phyloP scores from a whole-genome alignment of 2,797 vertebrate species.

The Spheniscus humboldti region DNA sequence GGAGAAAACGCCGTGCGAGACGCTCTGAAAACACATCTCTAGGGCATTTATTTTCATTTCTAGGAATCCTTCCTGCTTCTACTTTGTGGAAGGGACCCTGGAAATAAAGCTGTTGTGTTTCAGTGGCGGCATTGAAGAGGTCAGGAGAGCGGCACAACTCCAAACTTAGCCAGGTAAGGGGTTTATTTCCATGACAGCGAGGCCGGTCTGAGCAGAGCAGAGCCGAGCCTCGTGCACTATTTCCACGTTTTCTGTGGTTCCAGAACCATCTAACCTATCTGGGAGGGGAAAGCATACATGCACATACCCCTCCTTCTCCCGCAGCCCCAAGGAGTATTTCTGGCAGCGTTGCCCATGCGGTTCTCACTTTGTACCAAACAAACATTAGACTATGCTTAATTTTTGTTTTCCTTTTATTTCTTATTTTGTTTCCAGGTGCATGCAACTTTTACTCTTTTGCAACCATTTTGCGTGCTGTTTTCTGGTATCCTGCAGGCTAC shows the following conservation, averaged over 20 bases:
- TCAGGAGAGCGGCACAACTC: neutral
- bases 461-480: too few species aligned
- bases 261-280: neutral
- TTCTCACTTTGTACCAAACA: neutral
- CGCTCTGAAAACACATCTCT: neutral
- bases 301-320: neutral
- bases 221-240: neutral
- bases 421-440: too few species aligned
- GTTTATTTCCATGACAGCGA: neutral
- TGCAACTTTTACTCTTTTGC: too few species aligned
- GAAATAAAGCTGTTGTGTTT: neutral
- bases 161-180: too few species aligned
- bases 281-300: neutral
- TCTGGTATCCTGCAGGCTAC: neutral
- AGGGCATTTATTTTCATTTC: neutral
- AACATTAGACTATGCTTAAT: neutral
- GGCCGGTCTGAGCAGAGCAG: neutral
- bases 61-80: neutral
- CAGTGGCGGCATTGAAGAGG: neutral
- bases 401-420: neutral
- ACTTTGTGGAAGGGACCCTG: neutral
- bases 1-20: rapidly evolving
- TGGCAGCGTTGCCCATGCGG: neutral
- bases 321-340: neutral
- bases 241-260: neutral